Conservation (phyloP, 2,797 vertebrate genomes). For the Synaphobranchus kaupii region DNA sequence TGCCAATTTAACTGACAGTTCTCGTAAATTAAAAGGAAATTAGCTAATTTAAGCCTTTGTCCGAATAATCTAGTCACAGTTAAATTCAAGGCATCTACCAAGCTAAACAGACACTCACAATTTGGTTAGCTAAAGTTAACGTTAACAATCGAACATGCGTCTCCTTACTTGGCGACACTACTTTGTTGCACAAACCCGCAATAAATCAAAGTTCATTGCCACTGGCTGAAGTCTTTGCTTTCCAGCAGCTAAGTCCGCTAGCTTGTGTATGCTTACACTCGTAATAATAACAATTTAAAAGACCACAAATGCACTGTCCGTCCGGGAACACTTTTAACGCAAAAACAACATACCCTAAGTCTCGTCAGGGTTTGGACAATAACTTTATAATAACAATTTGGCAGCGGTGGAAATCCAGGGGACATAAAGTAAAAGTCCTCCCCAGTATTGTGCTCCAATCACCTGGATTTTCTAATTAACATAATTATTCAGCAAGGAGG, state of each 20-base stretch:
- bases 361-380: not conserved
- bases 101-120: not conserved
- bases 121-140: not conserved
- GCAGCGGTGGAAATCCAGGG: too few relatives aligned
- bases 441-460: too few relatives aligned
- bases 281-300: not conserved
- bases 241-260: not conserved
- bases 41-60: not conserved
- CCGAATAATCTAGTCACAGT: not conserved
- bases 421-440: too few relatives aligned
- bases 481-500: too few relatives aligned
- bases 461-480: too few relatives aligned
- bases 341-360: not conserved
- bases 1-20: too few relatives aligned
- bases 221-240: not conserved
- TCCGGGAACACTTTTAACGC: not conserved
- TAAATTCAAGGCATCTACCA: not conserved
- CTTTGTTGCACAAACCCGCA: constrained; percentile 1
- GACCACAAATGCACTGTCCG: not conserved
- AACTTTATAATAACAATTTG: too few relatives aligned
- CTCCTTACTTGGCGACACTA: not conserved
- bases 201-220: constrained; percentile 22
- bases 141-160: not conserved
- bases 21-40: too few relatives aligned
- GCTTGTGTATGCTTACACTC: not conserved